Evolutionary conservation across 2,797 vertebrate genomes (phyloP), one percentile per base, ranked within the genome.

Genomic region (Falco berigora): DNA sequence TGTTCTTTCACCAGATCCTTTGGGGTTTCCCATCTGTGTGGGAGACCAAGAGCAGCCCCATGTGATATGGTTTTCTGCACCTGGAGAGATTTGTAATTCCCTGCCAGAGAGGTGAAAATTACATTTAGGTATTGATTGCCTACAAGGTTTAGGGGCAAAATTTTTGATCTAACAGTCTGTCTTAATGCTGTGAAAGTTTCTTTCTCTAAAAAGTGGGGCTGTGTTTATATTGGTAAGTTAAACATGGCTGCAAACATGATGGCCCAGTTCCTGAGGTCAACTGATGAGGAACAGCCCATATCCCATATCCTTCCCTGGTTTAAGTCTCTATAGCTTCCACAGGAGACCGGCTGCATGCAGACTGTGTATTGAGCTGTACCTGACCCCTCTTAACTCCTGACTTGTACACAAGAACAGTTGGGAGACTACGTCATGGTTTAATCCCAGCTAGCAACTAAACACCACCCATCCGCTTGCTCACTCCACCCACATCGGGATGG

Each of bases 71-170:
- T 82, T 87, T 92, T 92, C 71, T 82, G 64, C 68, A 67, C 84
- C 74, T 94, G 42, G 36, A 93, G 80, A 58, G 59, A 49, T 89
- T 56, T 61, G 59, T 49, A 96, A 94, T 93, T 92, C 95, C 92
- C 91, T 80, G 44, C 67, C 52, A 93, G 84, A 92, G 42, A 94
- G 72, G 74, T 79, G 71, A 86, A 95, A 96, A 97, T 97, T 96
- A 52, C 84, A 71, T 91, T 63, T 80, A 85, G 74, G 17, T 91
- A 78, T 94, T 85, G 67, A 92, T 75, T 93, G 77, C 32, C 63
- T 96, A 36, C 63, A 93, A 91, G 89, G 91, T 34, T 42, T 53
- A 76, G 49, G 64, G 63, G 19, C 28, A 94, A 89, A 79, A 27
- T 8, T 79, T 36, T 64, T 44, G 8, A 73, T 89, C 44, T 82